phyloP scores from a whole-genome alignment of 2,113 vertebrate species.

The Rattus rattus region DNA sequence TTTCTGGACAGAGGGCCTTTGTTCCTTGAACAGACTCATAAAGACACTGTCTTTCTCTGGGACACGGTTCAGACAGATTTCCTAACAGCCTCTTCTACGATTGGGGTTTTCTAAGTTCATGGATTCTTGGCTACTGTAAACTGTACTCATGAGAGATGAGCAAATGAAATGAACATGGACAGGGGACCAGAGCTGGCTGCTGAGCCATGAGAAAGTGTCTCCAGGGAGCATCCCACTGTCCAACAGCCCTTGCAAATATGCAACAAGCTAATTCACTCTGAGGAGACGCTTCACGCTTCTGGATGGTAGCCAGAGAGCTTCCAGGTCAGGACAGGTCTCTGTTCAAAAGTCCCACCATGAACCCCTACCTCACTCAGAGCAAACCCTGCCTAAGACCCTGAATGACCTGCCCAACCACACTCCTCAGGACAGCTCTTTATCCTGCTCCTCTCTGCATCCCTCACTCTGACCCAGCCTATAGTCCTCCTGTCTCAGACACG shows the following conservation, averaged over 20 bases:
- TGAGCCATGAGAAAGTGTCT: not conserved
- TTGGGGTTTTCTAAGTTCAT: not conserved
- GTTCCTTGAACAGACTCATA: not conserved
- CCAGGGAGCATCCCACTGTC: not conserved
- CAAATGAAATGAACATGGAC: not conserved
- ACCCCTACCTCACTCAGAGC: not conserved
- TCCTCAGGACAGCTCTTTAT: not conserved
- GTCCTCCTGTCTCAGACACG: not conserved
- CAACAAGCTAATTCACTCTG: not conserved
- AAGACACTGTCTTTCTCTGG: not conserved
- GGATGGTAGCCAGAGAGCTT: not conserved
- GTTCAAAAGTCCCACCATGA: not conserved
- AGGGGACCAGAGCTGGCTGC: not conserved
- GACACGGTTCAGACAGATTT: not conserved
- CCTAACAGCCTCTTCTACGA: not conserved
- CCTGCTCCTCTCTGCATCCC: not conserved
- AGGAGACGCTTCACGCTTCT: not conserved
- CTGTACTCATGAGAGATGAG: fast-evolving
- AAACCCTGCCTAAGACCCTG: not conserved
- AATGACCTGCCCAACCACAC: not conserved
- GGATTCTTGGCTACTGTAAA: not conserved
- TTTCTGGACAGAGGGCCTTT: not conserved
- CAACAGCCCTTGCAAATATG: not conserved
- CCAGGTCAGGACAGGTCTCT: not conserved
- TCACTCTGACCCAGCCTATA: not conserved